Evolutionary conservation across 2,113 vertebrate genomes (phyloP).

Genomic region (Pithys albifrons): DNA sequence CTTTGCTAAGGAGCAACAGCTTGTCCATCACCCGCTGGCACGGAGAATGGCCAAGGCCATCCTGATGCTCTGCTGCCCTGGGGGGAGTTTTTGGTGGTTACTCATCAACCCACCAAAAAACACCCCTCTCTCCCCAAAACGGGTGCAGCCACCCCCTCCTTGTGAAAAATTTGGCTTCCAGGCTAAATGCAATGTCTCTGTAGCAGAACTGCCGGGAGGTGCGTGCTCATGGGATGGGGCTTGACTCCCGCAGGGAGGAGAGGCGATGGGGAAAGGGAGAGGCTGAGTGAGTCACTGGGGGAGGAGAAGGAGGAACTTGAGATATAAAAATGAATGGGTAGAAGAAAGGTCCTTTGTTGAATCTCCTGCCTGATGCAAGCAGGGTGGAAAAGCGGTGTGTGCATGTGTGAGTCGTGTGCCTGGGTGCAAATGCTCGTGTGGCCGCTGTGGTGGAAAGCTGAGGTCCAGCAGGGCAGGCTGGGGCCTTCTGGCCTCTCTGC

Average conservation of each 20-base stretch:
- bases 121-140: background rate
- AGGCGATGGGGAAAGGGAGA: background rate
- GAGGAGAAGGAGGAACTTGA: conserved; percentile 14
- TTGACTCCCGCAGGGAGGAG: background rate
- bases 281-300: conserved; percentile 18
- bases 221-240: background rate
- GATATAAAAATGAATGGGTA: background rate
- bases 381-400: background rate
- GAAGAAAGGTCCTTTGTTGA: conserved; percentile 45
- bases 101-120: background rate
- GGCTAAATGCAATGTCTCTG: background rate
- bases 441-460: background rate
- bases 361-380: background rate
- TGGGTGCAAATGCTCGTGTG: background rate
- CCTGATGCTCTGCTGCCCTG: background rate
- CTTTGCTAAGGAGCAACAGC: background rate
- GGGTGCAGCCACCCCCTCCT: background rate
- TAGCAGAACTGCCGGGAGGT: background rate
- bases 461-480: conserved; percentile 27
- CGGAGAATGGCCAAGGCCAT: accelerated
- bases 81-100: background rate
- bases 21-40: accelerated
- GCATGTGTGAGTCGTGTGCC: background rate
- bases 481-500: conserved; percentile 56
- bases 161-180: background rate